Evolutionary conservation across 2,888 invertebrate species (phyloP).

Genomic region (Polia nebulosa): DNA sequence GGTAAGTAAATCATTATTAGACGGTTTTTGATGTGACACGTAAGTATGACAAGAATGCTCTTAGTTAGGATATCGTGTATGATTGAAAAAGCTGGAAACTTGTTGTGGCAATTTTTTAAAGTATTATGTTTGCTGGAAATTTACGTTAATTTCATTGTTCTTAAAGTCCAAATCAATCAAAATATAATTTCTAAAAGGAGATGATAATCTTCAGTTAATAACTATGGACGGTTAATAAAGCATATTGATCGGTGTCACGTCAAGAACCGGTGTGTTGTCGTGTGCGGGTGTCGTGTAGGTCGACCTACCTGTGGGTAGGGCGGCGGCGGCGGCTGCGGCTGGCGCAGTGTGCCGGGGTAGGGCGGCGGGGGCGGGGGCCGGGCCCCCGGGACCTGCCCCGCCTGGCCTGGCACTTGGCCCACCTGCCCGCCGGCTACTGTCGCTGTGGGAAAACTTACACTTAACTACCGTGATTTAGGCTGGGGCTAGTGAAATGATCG

Average conservation of each 20-base stretch:
- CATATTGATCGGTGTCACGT: not conserved
- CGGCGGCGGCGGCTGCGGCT: constrained; percentile 92
- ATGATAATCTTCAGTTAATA: not conserved
- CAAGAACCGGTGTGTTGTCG: constrained; percentile 8
- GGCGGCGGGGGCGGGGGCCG: constrained; percentile 94
- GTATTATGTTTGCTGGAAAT: not conserved
- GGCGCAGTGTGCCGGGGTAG: constrained; percentile 94
- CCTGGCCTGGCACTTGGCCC: not conserved
- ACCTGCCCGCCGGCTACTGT: constrained; percentile 33
- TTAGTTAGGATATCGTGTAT: not conserved
- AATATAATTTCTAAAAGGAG: not conserved
- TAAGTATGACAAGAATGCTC: not conserved
- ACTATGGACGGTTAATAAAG: not conserved
- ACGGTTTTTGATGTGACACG: constrained; percentile 57
- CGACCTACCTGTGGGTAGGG: constrained; percentile 89
- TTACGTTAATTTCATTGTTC: not conserved
- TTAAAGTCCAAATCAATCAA: not conserved
- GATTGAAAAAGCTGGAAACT: not conserved
- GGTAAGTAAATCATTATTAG: constrained; percentile 18
- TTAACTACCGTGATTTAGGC: constrained; percentile 15
- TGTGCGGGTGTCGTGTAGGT: constrained; percentile 21
- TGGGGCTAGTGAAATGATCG: not conserved
- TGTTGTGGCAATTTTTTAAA: not conserved
- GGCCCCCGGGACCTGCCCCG: constrained; percentile 73
- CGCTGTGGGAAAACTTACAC: constrained; percentile 8